Evolutionary conservation across 23 tunicate species (phyloP).

Genomic region (Botrylloides violaceus): DNA sequence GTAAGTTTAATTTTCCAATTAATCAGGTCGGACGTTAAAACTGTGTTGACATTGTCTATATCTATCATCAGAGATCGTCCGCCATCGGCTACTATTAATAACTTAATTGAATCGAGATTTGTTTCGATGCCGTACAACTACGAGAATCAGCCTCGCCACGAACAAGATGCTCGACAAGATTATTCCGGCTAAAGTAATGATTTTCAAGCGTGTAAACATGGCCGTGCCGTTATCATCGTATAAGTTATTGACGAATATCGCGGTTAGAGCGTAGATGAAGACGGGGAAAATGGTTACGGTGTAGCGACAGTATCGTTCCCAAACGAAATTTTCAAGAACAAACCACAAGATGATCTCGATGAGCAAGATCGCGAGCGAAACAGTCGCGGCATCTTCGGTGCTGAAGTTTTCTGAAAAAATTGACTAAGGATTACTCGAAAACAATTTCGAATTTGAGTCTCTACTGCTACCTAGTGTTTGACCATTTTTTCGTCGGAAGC

Average conservation of each 20-base stretch:
- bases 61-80: too few species aligned
- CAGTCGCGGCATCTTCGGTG: constrained; percentile 29
- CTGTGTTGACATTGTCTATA: too few species aligned
- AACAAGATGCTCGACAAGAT: not conserved
- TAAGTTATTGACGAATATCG: constrained; percentile 31
- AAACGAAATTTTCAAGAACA: constrained; percentile 58
- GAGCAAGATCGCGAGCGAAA: constrained; percentile 29
- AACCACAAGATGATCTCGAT: constrained; percentile 44
- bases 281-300: constrained; percentile 62
- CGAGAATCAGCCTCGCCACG: not conserved
- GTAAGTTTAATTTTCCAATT: too few species aligned
- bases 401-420: constrained; percentile 31
- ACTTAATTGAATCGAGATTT: too few species aligned
- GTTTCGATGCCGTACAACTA: not conserved
- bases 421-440: too few species aligned
- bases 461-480: too few species aligned
- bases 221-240: not conserved
- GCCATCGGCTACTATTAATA: too few species aligned
- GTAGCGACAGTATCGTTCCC: constrained; percentile 58
- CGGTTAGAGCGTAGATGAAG: constrained; percentile 46
- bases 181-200: constrained; percentile 6
- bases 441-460: too few species aligned
- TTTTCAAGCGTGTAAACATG: not conserved
- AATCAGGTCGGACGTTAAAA: too few species aligned
- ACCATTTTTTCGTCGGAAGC: too few species aligned